Base-by-base conservation (phyloP, 2,797 vertebrate species). In the Ataeniobius toweri region DNA sequence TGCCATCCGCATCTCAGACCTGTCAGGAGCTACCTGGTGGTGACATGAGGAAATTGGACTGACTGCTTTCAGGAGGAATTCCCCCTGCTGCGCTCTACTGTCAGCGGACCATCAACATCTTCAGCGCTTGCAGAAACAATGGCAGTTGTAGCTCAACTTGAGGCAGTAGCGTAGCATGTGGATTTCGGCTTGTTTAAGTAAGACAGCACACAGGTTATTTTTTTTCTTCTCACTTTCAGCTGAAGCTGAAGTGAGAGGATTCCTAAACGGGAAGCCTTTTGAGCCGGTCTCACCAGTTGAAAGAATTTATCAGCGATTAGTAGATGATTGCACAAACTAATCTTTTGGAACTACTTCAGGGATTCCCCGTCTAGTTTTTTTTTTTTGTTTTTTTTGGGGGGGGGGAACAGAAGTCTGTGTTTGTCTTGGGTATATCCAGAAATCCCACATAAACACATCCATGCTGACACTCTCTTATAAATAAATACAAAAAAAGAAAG, bases 301-400 rank as follows among this genome's bases (percentile, higher is more conserved):
- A 96, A 96, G 93, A 95, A 91, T 96, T 97, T 97, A 97, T 96
- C 94, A 95, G 94, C 91, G 94, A 97, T 97, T 97, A 97, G 96
- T 94, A 55, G 94, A 93, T 95, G 96, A 97, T 97, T 97, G 95
- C 93, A 95, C 92, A 90, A 96, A 96, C 94, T 97, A 97, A 97
- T 97, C 96, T 95, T 89, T 95, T 79, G 89, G 94, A 96, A 89
- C 95, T 95, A 95, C 95, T 96, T 96, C 94, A 95, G 95, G 95
- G 92, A 95, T 86, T 93, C 94, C 95, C 95, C 94, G 90, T 93
- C 80, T 83, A 83, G 91, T 86, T 91, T 95, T 94, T 94, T 87
- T 91, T 95, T 94, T 94, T 24, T 56, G 0, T 2, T n/a, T 56
- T n/a, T 56, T 56, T 56, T 28, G 28, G 48, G 48, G 18, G 51